Percentiles rank a stretch among this genome's conserved stretches.
phyloP scores from a whole-genome alignment of 2,888 invertebrate species.

The Drosophila antonietae region DNA sequence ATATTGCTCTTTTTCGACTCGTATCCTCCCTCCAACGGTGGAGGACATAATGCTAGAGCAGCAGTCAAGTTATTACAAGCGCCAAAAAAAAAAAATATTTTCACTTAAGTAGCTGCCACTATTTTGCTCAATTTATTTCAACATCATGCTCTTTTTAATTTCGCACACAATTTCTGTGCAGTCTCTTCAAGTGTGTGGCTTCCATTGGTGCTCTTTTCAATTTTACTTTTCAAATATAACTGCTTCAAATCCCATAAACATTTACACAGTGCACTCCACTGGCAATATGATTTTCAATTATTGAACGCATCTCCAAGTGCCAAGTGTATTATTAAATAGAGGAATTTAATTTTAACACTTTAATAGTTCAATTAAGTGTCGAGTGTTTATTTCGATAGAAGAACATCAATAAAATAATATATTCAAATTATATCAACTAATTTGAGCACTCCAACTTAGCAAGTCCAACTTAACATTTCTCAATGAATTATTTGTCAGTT shows the following conservation, averaged over 20 bases:
- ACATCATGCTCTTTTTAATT: slow-evolving; percentile 65
- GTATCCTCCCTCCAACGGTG: slow-evolving; percentile 18
- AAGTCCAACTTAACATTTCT: neutral
- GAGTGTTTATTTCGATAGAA: neutral
- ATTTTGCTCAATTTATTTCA: slow-evolving; percentile 78
- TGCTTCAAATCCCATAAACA: slow-evolving; percentile 14
- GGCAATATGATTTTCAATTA: slow-evolving; percentile 22
- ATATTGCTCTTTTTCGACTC: slow-evolving; percentile 54
- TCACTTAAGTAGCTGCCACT: slow-evolving; percentile 79
- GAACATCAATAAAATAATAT: neutral
- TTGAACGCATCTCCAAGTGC: slow-evolving; percentile 1
- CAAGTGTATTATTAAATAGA: neutral
- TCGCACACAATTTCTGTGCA: slow-evolving; percentile 52
- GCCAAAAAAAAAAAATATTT: slow-evolving; percentile 67
- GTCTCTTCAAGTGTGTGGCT: slow-evolving; percentile 33
- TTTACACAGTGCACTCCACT: slow-evolving; percentile 15
- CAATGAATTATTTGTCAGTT: slow-evolving; percentile 1
- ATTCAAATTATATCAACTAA: neutral
- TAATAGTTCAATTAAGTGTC: neutral
- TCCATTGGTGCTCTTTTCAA: slow-evolving; percentile 36
- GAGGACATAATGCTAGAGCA: slow-evolving; percentile 9
- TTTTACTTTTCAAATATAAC: slow-evolving; percentile 30
- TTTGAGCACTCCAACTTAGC: slow-evolving; percentile 1
- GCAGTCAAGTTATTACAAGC: slow-evolving; percentile 76
- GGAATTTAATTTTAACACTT: slow-evolving; percentile 1